phyloP scores from a whole-genome alignment of 2,113 vertebrate species.

The Scartelaos histophorus region DNA sequence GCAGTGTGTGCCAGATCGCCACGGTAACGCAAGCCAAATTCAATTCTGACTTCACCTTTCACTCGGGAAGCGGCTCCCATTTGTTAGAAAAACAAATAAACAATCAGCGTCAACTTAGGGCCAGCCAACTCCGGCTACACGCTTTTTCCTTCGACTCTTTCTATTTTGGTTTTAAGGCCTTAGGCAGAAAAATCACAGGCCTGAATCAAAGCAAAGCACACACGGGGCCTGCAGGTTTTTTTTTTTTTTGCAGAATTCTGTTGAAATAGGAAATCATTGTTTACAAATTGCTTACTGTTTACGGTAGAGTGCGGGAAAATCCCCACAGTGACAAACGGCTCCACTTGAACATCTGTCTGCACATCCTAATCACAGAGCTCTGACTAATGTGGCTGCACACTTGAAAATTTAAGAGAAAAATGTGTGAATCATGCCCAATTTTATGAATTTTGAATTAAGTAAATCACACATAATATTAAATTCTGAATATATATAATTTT shows the following conservation, averaged over 20 bases:
- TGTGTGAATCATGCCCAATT: not conserved
- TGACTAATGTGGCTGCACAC: not conserved
- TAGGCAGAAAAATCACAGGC: slow-evolving; percentile 51
- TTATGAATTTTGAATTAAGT: no score
- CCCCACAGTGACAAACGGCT: slow-evolving; percentile 67
- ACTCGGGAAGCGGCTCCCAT: slow-evolving; percentile 58
- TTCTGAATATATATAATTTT: no score
- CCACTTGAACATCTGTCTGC: slow-evolving; percentile 70
- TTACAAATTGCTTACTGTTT: slow-evolving; percentile 53
- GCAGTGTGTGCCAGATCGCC: slow-evolving; percentile 69
- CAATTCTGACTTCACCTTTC: slow-evolving; percentile 74
- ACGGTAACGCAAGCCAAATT: slow-evolving; percentile 75
- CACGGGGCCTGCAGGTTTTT: slow-evolving; percentile 55
- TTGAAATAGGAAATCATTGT: slow-evolving; percentile 61
- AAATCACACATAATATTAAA: no score
- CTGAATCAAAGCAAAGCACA: slow-evolving; percentile 34
- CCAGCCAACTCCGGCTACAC: slow-evolving; percentile 48
- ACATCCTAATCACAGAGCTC: slow-evolving; percentile 56
- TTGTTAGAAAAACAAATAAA: slow-evolving; percentile 77
- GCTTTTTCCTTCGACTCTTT: not conserved
- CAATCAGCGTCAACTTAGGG: slow-evolving; percentile 56
- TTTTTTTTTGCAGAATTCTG: slow-evolving; percentile 77
- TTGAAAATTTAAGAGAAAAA: not conserved
- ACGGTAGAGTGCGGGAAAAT: slow-evolving; percentile 65
- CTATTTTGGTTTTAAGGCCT: slow-evolving; percentile 27